Evolutionary conservation across 2,888 invertebrate species (phyloP), one percentile per base, ranked within the genome.

Genomic region (Campaea margaritaria): DNA sequence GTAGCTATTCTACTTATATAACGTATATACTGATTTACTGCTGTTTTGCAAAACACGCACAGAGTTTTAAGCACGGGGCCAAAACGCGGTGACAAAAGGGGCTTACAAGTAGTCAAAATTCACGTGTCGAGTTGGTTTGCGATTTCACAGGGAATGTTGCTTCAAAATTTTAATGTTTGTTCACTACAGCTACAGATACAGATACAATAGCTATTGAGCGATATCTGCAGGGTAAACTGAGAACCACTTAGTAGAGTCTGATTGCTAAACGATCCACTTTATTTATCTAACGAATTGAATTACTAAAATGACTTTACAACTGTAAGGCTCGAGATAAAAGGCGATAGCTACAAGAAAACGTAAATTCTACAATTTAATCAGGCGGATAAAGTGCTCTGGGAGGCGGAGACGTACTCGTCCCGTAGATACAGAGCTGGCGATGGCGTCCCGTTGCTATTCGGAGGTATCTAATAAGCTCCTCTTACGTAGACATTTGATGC

Each of bases 251-350:
- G 13, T 44, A 5, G 27, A 51, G 27, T 28, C 48, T 38, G 44
- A 39, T 49, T 50, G 38, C 16, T 38, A 15, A 47, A 43, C 43
- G 42, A 31, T 16, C 52, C 13, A 13, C 38, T 49, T 34, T 39
- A 42, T 45, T 50, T 49, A 50, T 34, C 21, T 49, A 49, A 49
- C 54, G 52, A 58, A 44, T 48, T 43, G 48, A 45, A 52, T 59
- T 53, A 53, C 48, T 36, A 36, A 43, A 45, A 58, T 53, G 16
- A 39, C 48, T 44, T 48, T 45, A 49, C 43, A 38, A 27, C 36
- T 38, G 36, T 31, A 44, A 12, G n/a, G 49, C 38, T 39, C n/a
- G 3, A 51, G 27, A 45, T 36, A 58, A 11, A n/a, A 42, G 42
- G 16, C 13, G 15, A 52, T 28, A n/a, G 27, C 45, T 44, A 49